Evolutionary conservation across 2,113 vertebrate species (phyloP).

Genomic region (Mus spicilegus): DNA sequence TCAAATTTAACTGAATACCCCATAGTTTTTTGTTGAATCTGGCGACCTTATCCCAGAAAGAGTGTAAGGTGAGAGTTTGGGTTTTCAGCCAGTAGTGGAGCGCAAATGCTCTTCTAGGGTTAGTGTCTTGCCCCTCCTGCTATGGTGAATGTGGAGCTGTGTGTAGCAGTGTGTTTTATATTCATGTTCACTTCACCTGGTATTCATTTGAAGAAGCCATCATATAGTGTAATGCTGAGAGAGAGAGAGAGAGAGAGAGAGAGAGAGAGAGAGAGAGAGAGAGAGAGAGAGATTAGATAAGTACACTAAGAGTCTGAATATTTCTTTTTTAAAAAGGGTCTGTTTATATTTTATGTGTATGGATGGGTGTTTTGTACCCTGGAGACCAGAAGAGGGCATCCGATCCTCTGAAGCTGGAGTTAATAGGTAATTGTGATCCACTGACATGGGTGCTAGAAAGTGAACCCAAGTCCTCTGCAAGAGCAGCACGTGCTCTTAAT

Average conservation of each 20-base stretch:
- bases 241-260: too few species aligned
- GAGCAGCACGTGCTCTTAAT: background rate
- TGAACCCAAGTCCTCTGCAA: background rate
- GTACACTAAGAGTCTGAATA: slow-evolving; percentile 5
- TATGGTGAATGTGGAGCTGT: background rate
- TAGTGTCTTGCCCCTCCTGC: background rate
- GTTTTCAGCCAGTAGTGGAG: background rate
- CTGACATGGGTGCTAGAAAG: background rate
- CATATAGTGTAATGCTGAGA: background rate
- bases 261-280: too few species aligned
- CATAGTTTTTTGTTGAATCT: slow-evolving; percentile 1
- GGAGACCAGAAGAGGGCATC: background rate
- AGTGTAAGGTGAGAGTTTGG: background rate
- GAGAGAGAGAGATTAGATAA: background rate
- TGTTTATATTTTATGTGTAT: background rate
- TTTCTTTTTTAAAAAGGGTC: background rate
- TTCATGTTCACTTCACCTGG: background rate
- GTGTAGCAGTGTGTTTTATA: background rate
- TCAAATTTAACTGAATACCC: slow-evolving; percentile 38
- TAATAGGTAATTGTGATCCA: background rate
- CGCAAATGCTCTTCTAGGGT: background rate
- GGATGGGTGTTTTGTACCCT: background rate
- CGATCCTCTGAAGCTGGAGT: background rate
- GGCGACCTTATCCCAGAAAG: background rate
- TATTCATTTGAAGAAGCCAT: background rate